Percentiles rank a stretch among this genome's conserved stretches.
Conservation (phyloP, 2,113 vertebrate species). For the Percina caprodes region DNA sequence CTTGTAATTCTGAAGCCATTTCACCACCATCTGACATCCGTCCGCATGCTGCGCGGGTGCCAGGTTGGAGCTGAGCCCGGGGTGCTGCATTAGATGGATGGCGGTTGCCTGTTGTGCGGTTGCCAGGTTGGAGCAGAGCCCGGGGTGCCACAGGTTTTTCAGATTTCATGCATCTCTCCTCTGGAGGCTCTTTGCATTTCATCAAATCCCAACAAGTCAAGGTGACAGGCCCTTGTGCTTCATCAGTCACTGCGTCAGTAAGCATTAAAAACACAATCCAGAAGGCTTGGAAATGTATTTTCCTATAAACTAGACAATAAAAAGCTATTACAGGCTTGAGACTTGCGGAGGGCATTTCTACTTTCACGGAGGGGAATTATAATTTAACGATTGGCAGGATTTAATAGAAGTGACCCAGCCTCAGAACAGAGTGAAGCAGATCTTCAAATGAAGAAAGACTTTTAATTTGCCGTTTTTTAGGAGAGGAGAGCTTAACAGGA, state of each 20-base stretch:
- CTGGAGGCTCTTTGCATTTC: neutral
- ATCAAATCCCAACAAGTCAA: slow-evolving; percentile 6
- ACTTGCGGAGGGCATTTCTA: too few relatives aligned
- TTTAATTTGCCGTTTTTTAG: too few relatives aligned
- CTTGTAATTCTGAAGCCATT: neutral
- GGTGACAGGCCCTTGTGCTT: neutral
- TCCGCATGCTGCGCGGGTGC: neutral
- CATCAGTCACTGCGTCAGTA: neutral
- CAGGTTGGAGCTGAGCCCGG: neutral
- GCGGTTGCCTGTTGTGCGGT: neutral
- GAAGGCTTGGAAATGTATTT: too few relatives aligned
- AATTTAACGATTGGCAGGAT: too few relatives aligned
- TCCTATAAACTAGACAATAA: too few relatives aligned
- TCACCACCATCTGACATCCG: neutral
- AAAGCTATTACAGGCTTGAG: too few relatives aligned
- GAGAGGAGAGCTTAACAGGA: too few relatives aligned
- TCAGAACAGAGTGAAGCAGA: too few relatives aligned
- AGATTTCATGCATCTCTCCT: neutral
- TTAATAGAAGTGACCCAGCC: too few relatives aligned
- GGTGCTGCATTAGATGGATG: neutral
- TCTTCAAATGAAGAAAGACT: too few relatives aligned
- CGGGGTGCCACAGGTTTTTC: neutral
- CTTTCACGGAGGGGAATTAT: too few relatives aligned
- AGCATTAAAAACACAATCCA: too few relatives aligned
- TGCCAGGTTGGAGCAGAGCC: slow-evolving; percentile 1